A percentile compares a stretch with the other conserved stretches of the same genome.
phyloP scores from a whole-genome alignment of 2,888 invertebrate genomes.

The Heliothis peltigera region DNA sequence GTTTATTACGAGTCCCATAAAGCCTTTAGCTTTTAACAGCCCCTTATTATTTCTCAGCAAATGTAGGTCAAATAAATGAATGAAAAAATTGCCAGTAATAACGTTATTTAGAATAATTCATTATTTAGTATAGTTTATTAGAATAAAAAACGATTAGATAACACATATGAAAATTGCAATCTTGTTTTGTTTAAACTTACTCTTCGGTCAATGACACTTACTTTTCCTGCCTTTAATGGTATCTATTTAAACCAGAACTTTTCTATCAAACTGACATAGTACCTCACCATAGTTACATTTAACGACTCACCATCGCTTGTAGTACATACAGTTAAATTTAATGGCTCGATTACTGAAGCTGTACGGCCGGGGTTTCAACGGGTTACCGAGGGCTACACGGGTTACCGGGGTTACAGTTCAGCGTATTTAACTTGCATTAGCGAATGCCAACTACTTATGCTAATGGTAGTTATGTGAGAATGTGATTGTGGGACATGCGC shows the following conservation, averaged over 20 bases:
- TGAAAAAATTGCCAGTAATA: not conserved
- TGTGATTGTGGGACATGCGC: conserved; percentile 2
- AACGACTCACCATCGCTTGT: conserved; percentile 4
- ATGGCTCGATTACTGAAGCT: conserved; percentile 44
- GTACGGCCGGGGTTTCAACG: conserved; percentile 4
- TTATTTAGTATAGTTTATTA: no score
- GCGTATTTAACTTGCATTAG: conserved; percentile 57
- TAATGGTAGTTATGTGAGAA: conserved; percentile 28
- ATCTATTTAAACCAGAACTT: not conserved
- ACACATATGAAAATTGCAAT: no score
- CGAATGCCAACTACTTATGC: conserved; percentile 40
- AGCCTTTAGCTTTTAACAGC: conserved; percentile 1
- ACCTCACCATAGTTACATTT: not conserved
- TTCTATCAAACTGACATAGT: not conserved
- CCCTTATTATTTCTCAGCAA: not conserved
- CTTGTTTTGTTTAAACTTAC: no score
- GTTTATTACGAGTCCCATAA: not conserved
- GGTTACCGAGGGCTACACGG: conserved; percentile 13
- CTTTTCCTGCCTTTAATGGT: not conserved
- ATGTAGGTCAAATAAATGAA: not conserved
- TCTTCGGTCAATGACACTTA: not conserved
- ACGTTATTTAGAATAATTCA: conserved; percentile 34
- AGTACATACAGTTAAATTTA: conserved; percentile 24
- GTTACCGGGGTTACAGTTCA: conserved; percentile 36
- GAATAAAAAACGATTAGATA: no score